phyloP scores from a whole-genome alignment of 2,797 vertebrate genomes.

The Siniperca obscura region DNA sequence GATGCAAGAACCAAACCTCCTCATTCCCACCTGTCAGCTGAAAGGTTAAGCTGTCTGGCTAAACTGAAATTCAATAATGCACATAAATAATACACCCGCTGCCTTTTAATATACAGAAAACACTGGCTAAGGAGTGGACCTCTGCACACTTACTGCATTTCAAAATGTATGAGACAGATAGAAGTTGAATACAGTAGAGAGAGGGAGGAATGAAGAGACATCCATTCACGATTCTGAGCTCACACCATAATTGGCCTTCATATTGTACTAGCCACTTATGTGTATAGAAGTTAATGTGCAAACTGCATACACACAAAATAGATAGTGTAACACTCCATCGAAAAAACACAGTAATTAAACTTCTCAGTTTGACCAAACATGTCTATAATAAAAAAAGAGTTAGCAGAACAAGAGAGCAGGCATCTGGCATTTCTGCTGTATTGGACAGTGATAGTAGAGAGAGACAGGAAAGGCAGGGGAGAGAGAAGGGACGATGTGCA shows the following conservation, averaged over 20 bases:
- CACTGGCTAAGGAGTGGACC: background rate
- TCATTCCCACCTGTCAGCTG: constrained; percentile 2
- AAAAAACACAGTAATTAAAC: no score
- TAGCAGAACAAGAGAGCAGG: no score
- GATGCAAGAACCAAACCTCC: background rate
- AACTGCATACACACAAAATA: no score
- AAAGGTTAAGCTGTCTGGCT: constrained; percentile 1
- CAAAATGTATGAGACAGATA: background rate
- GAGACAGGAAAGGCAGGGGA: no score
- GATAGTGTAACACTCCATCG: no score
- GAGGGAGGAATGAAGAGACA: background rate
- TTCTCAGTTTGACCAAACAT: no score
- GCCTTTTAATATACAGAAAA: constrained; percentile 5
- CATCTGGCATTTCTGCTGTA: no score
- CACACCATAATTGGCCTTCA: background rate
- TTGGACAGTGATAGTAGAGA: no score
- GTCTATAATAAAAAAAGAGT: no score
- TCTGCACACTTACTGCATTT: background rate
- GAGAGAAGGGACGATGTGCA: no score
- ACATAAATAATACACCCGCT: constrained; percentile 1
- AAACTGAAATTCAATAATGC: background rate
- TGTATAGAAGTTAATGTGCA: background rate
- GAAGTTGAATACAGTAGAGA: no score
- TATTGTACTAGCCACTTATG: background rate
- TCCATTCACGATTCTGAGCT: background rate